Evolutionary conservation across 2,888 invertebrate genomes (phyloP).

Genomic region (Amiota communis): DNA sequence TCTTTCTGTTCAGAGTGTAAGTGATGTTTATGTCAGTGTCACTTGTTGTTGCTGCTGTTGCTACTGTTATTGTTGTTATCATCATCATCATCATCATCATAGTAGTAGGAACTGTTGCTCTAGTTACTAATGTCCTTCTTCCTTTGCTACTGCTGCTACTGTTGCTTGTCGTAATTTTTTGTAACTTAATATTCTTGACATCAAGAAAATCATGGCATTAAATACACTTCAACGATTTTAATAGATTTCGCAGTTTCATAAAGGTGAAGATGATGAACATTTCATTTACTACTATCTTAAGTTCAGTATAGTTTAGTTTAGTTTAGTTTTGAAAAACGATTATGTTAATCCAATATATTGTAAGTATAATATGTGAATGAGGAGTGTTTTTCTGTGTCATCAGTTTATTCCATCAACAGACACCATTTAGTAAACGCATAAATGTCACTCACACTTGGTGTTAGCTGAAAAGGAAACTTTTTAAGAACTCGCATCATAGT

Average conservation of each 20-base stretch:
- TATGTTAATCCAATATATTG: too few species aligned
- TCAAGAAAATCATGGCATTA: constrained; percentile 33
- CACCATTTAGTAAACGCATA: constrained; percentile 12
- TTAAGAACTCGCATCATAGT: constrained; percentile 60
- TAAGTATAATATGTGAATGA: too few species aligned
- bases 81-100: constrained; percentile 1
- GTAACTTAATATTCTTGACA: constrained; percentile 31
- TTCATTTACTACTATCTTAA: too few species aligned
- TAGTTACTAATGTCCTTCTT: constrained; percentile 14
- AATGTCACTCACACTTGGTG: constrained; percentile 9
- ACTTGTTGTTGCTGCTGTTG: constrained; percentile 43
- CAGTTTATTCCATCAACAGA: neutral
- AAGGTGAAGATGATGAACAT: too few species aligned
- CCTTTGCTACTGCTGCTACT: constrained; percentile 24
- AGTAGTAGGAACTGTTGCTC: neutral
- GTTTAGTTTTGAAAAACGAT: too few species aligned
- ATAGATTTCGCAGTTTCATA: neutral
- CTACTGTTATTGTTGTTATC: constrained; percentile 36
- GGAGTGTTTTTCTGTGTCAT: neutral
- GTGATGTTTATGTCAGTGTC: constrained; percentile 65
- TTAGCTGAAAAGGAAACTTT: constrained; percentile 49
- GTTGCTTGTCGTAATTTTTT: constrained; percentile 18
- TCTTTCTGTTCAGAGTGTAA: constrained; percentile 45
- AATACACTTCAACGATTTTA: constrained; percentile 22
- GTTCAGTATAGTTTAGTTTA: too few species aligned